Evolutionary conservation across 2,797 vertebrate species (phyloP).

Genomic region (Aeoliscus strigatus): DNA sequence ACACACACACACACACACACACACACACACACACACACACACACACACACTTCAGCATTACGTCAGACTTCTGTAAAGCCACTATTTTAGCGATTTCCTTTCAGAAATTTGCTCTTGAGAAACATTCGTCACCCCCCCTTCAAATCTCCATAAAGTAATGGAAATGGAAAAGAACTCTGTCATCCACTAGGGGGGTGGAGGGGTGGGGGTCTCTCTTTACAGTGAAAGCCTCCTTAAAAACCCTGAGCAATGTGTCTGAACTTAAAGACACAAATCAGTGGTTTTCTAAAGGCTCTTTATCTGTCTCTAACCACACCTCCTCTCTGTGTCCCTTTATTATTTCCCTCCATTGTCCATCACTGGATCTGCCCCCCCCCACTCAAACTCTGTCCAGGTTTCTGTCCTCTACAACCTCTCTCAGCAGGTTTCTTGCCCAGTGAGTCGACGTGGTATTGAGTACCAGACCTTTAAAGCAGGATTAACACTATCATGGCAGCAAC

Average conservation of each 20-base stretch:
- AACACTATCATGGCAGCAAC: slow-evolving; percentile 71
- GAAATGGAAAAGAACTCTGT: too few relatives aligned
- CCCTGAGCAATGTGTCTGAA: slow-evolving; percentile 52
- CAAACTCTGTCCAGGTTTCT: slow-evolving; percentile 6
- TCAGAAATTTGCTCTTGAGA: too few relatives aligned
- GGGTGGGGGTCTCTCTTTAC: too few relatives aligned
- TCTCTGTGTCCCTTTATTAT: slow-evolving; percentile 22
- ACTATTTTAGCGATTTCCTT: too few relatives aligned
- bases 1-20: not conserved
- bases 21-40: slow-evolving; percentile 1
- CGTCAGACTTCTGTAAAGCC: slow-evolving; percentile 10
- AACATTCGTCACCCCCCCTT: too few relatives aligned
- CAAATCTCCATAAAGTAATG: slow-evolving; percentile 11
- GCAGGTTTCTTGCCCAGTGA: slow-evolving; percentile 52
- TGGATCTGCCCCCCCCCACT: slow-evolving; percentile 5
- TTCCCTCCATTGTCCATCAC: slow-evolving; percentile 17
- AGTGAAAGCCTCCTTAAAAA: slow-evolving; percentile 55
- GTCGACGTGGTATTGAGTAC: slow-evolving; percentile 67
- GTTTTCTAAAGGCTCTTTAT: slow-evolving; percentile 39
- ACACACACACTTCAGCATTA: not conserved
- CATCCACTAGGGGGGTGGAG: too few relatives aligned
- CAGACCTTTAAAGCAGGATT: slow-evolving; percentile 72
- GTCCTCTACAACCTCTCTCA: slow-evolving; percentile 21
- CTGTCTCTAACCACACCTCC: slow-evolving; percentile 19
- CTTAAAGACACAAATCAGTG: slow-evolving; percentile 27